Evolutionary conservation across 2,888 invertebrate species (phyloP).

Genomic region (Scaptomyza polygonia): DNA sequence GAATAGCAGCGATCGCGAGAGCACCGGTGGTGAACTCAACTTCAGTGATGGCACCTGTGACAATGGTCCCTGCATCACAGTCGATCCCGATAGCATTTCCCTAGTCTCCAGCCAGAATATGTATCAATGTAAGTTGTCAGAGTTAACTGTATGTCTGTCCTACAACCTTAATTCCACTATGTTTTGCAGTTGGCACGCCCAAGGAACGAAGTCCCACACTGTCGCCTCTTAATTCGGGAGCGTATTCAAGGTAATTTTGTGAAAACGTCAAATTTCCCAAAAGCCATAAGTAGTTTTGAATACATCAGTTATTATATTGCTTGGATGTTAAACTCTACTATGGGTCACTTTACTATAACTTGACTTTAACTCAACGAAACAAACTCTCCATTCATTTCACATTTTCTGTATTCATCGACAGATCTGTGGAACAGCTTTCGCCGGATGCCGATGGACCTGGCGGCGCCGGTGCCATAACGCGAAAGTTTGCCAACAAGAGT

Average conservation of each 20-base stretch:
- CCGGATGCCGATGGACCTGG: conserved; percentile 89
- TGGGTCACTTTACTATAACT: too few species aligned
- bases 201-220: conserved; percentile 93
- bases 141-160: not conserved
- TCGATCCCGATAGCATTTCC: conserved; percentile 85
- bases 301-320: too few species aligned
- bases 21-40: conserved; percentile 91
- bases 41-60: conserved; percentile 88
- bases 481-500: conserved; percentile 82
- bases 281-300: too few species aligned
- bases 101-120: conserved; percentile 84
- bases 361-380: not conserved
- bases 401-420: conserved; percentile 32
- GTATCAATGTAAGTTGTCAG: conserved; percentile 83
- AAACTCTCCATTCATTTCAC: not conserved
- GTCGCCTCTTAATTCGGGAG: conserved; percentile 90
- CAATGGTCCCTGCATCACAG: conserved; percentile 84
- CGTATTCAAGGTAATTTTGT: conserved; percentile 88
- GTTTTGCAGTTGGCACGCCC: conserved; percentile 88
- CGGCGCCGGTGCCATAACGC: conserved; percentile 85
- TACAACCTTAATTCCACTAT: not conserved
- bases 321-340: too few species aligned
- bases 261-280: too few species aligned
- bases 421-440: conserved; percentile 90
- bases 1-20: conserved; percentile 91